A percentile compares a stretch with the other conserved stretches of the same genome.
Evolutionary conservation across 2,888 invertebrate genomes (phyloP).

Genomic region (Terebella lapidaria): DNA sequence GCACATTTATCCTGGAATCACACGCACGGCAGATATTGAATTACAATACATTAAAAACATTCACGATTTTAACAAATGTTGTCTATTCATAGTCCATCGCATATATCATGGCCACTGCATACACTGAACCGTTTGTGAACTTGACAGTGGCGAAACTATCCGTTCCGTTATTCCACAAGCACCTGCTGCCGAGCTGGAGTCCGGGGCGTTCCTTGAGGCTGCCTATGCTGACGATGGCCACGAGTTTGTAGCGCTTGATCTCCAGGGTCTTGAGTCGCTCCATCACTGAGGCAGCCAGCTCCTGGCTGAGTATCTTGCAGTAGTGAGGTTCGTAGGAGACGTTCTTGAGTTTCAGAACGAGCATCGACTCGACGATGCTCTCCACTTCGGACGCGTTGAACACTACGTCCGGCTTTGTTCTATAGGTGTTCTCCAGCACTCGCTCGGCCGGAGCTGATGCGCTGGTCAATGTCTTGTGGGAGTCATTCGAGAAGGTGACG

Average conservation of each 20-base stretch:
- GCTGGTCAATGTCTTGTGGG: too few relatives aligned
- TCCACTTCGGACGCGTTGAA: not conserved
- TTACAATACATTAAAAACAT: too few relatives aligned
- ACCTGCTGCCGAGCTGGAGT: slow-evolving; percentile 45
- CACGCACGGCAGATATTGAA: too few relatives aligned
- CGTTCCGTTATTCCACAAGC: slow-evolving; percentile 45
- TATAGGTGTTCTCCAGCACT: not conserved
- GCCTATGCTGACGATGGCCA: slow-evolving; percentile 44
- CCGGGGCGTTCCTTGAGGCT: slow-evolving; percentile 38
- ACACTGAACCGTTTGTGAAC: slow-evolving; percentile 40
- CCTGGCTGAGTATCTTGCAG: slow-evolving; percentile 36
- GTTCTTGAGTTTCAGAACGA: not conserved
- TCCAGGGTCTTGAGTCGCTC: slow-evolving; percentile 33
- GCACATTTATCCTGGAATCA: too few relatives aligned
- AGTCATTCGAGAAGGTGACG: too few relatives aligned
- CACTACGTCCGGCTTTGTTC: not conserved
- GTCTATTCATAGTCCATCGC: slow-evolving; percentile 22
- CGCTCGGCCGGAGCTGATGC: too few relatives aligned
- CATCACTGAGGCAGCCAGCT: slow-evolving; percentile 34
- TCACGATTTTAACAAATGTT: not conserved
- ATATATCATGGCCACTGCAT: slow-evolving; percentile 45
- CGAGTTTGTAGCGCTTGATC: slow-evolving; percentile 37
- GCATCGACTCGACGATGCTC: not conserved
- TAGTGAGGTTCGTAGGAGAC: slow-evolving; percentile 4
- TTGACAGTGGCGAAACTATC: slow-evolving; percentile 46